Evolutionary conservation across 1,140 invertebrate genomes (phyloP), one percentile per base, ranked within the genome.

Genomic region (Orussus abietinus): DNA sequence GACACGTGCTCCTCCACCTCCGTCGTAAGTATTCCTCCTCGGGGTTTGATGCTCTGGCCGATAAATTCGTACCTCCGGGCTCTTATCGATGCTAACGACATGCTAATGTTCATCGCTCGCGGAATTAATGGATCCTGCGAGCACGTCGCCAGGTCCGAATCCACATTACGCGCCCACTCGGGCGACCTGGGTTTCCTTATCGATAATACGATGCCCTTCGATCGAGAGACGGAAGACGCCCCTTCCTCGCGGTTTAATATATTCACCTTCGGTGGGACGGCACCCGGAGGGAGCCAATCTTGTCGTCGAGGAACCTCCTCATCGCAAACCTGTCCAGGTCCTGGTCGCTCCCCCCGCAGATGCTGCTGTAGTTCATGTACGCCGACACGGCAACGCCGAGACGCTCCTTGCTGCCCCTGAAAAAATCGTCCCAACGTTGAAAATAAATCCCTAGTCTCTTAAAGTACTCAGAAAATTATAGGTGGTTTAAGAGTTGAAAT

Each of bases 311-410:
- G 68, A 91, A 95, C 52, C 85, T 77, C 57, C 90, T 81, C 91
- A 96, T 95, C 17, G 90, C 88, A 69, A 90, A 93, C 59, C 89
- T 78, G 72, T 95, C 92, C 41, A 93, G 77, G 7, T 89, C 89
- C 64, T 92, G 87, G 69, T 94, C 90, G 31, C 87, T 85, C 54
- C 83, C 85, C 21, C 89, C 87, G 72, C 90, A 94, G 52, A 95
- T 92, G 59, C 84, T 90, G 49, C 87, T 90, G 74, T 95, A 95
- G 72, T 94, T 88, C 86, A 94, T 91, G 72, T 92, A 95, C 5
- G 91, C 88, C 9, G 90, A 88, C 39, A 95, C 84, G 45, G 92
- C 81, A 28, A 94, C 86, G 28, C 89, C 90, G 13, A 92, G 76
- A 38, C 90, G 78, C 49, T 90, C 86, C 53, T 85, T 80, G 55